Evolutionary conservation across 2,888 invertebrate genomes (phyloP).

Genomic region (Lepeophtheirus nordmannii): DNA sequence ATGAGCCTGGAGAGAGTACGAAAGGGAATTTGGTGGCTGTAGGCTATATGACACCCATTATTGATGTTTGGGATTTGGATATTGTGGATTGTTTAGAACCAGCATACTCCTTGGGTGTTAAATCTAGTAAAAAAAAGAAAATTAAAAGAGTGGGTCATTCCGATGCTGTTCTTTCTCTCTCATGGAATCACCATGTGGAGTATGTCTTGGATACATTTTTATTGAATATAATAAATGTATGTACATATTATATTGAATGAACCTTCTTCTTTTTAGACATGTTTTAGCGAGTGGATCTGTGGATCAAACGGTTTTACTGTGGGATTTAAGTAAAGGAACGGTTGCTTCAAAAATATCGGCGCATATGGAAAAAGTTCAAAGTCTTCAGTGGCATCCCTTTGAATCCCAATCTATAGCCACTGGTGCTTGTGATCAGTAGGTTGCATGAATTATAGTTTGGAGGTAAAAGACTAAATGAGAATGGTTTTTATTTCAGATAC

Average conservation of each 20-base stretch:
- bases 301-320: slow-evolving; percentile 66
- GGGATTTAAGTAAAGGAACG: slow-evolving; percentile 71
- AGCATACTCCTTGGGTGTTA: slow-evolving; percentile 58
- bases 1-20: slow-evolving; percentile 54
- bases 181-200: slow-evolving; percentile 70
- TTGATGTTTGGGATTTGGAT: slow-evolving; percentile 94
- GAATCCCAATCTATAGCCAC: slow-evolving; percentile 66
- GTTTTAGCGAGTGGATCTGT: slow-evolving; percentile 84
- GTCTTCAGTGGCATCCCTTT: slow-evolving; percentile 62
- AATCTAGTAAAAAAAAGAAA: slow-evolving; percentile 55
- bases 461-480: background rate
- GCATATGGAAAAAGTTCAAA: slow-evolving; percentile 69
- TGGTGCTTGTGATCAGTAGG: slow-evolving; percentile 60
- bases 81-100: slow-evolving; percentile 80
- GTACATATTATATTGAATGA: too few relatives aligned
- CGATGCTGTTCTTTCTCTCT: slow-evolving; percentile 74
- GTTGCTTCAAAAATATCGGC: slow-evolving; percentile 56
- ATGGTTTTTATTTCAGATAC: slow-evolving; percentile 37
- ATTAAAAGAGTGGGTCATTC: slow-evolving; percentile 53
- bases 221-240: background rate
- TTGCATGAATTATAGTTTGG: slow-evolving; percentile 23
- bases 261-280: slow-evolving; percentile 53
- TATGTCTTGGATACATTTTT: slow-evolving; percentile 32
- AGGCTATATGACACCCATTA: slow-evolving; percentile 78
- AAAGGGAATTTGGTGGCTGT: slow-evolving; percentile 73